Evolutionary conservation across 1,140 invertebrate genomes (phyloP), one percentile per base, ranked within the genome.

Genomic region (Sesamia nonagrioides): DNA sequence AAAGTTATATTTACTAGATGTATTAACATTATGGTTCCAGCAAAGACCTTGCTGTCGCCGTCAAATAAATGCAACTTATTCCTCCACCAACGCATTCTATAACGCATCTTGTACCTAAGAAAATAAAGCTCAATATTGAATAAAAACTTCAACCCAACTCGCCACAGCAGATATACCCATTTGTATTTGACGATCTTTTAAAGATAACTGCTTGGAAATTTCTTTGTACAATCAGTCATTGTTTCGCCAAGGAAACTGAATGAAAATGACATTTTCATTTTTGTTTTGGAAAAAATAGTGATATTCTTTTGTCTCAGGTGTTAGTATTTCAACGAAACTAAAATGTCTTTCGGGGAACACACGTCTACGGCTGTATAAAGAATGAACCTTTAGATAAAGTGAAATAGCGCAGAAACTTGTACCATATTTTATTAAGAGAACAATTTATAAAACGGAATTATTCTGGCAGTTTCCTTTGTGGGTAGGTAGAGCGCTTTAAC

Each of bases 111-210:
- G 83, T 63, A 54, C 3, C 37, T 9, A 50, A 15, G 8, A 6
- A 1, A 40, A 45, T 81, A 85, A 69, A 77, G 80, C 72, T 80
- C 45, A 79, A 48, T 74, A 48, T 80, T 27, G 35, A 17, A 54
- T 56, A 74, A 69, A 74, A 78, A 78, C 35, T 74, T 5, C 72
- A 73, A 40, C 50, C 21, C 75, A 77, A 50, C 60, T 50, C 56
- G 50, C 79, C 75, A 82, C 72, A 84, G 85, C 82, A 77, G 78
- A 81, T 86, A 83, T 83, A 86, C n/a, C n/a, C n/a, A n/a, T 85
- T 86, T 90, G 83, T 90, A 92, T 91, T 90, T 90, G 89, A 91
- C 84, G 82, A 90, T 88, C 88, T 90, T 91, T 91, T 86, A 88
- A 84, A 91, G 91, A 91, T 91, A 90, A 89, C 88, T 89, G 87